Base-by-base conservation (phyloP, 23 tunicate species). In the Trididemnum clinides region DNA sequence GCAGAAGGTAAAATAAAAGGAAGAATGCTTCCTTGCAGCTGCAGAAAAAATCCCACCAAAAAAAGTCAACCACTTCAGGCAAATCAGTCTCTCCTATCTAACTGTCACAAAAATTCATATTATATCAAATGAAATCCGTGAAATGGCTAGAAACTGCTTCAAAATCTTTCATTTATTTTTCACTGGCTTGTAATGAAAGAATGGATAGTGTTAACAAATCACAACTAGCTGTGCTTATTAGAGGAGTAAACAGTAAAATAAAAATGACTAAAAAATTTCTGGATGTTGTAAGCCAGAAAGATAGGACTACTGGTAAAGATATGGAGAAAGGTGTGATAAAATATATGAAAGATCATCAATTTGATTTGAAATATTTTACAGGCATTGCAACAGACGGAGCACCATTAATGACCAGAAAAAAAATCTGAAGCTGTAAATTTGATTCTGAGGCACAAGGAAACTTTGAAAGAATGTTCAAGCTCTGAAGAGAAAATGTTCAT, bases 161-260 rank as follows among this genome's bases (percentile, higher is more conserved):
- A n/a, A n/a, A n/a, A n/a, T n/a, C n/a, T n/a, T n/a, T n/a, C n/a
- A n/a, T n/a, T n/a, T n/a, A 71, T 71, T 71, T 71, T 31, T 71
- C 78, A 31, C 78, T 71, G 21, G 78, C 54, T 30, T 71, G 26
- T 71, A 54, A 71, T 71, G 54, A 71, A 33, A n/a, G n/a, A n/a
- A n/a, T n/a, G n/a, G n/a, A 30, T 71, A 71, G 26, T 18, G 78
- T 71, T 33, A 54, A 31, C 21, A 30, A 73, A 63, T 63, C 71
- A n/a, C 71, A 63, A 63, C 71, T 63, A 10, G 71, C 71, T 63
- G 71, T 77, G 26, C 49, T 77, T 77, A 33, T 49, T 27, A 39
- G 72, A 77, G 72, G 82, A 44, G 82, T 77, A 49, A 36, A 77
- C 72, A 49, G 82, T 49, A 26, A 77, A 77, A 77, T 77, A 36